phyloP scores from a whole-genome alignment of 2,888 invertebrate species.

The Conomelus anceps region DNA sequence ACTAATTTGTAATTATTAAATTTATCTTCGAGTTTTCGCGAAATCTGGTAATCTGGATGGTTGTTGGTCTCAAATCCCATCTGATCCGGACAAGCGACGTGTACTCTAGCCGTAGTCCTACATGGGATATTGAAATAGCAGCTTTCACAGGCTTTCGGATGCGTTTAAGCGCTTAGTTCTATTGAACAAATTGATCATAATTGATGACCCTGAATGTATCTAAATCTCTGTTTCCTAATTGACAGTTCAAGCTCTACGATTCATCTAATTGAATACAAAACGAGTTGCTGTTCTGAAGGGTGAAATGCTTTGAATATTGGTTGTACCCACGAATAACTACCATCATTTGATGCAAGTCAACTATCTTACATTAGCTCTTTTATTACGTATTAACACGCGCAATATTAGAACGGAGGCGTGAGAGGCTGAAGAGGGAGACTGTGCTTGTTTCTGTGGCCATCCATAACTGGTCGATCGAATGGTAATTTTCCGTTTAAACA shows the following conservation, averaged over 20 bases:
- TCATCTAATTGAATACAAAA: background rate
- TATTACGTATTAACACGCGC: background rate
- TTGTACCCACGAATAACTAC: background rate
- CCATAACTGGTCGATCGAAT: background rate
- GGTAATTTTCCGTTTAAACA: background rate
- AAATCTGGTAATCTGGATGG: too few species aligned
- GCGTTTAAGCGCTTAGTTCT: background rate
- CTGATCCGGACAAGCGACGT: too few species aligned
- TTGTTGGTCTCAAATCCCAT: background rate
- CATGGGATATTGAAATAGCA: too few species aligned
- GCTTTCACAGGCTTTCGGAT: background rate
- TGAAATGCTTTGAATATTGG: background rate
- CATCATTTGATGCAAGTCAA: background rate
- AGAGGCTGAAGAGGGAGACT: background rate
- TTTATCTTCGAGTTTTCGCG: background rate
- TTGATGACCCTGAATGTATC: background rate
- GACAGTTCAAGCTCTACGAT: background rate
- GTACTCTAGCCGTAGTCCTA: too few species aligned
- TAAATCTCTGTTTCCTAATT: background rate
- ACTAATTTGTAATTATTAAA: background rate
- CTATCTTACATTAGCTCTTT: background rate
- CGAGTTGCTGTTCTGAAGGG: background rate
- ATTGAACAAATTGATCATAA: background rate
- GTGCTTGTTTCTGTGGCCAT: background rate
- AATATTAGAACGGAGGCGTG: background rate